Evolutionary conservation across 1,140 invertebrate species (phyloP).

Genomic region (Rhyacophila brunnea): DNA sequence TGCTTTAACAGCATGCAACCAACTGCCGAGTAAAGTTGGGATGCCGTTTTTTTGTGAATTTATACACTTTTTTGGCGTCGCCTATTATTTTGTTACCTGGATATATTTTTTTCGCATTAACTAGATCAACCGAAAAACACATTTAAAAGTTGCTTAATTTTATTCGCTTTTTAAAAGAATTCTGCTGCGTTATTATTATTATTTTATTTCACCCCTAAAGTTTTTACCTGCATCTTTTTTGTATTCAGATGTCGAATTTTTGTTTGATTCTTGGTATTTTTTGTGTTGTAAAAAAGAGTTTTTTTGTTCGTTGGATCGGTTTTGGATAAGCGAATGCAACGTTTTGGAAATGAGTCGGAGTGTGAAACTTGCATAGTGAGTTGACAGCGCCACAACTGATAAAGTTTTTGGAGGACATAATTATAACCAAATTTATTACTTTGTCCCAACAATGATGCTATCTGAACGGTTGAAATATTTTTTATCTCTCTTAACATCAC

Average conservation of each 20-base stretch:
- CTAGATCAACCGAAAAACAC: conserved; percentile 37
- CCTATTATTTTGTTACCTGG: conserved; percentile 35
- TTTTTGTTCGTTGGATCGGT: conserved; percentile 29
- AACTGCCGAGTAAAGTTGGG: conserved; percentile 32
- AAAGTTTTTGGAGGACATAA: conserved; percentile 32
- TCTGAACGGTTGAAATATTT: no score
- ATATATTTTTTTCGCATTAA: conserved; percentile 35
- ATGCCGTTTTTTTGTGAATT: conserved; percentile 28
- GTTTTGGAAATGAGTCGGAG: conserved; percentile 4
- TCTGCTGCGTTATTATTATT: conserved; percentile 28
- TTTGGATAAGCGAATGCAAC: conserved; percentile 22
- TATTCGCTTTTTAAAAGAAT: conserved; percentile 29
- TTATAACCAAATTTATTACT: conserved; percentile 31
- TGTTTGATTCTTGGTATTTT: conserved; percentile 22
- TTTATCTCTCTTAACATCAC: no score
- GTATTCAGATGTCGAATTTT: conserved; percentile 22
- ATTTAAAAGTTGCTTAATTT: conserved; percentile 37
- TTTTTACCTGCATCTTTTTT: conserved; percentile 32
- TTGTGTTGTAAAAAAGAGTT: conserved; percentile 21
- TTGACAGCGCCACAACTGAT: conserved; percentile 24
- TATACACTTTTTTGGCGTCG: conserved; percentile 33
- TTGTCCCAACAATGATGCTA: no score
- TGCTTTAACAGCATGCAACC: conserved; percentile 33
- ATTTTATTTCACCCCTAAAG: conserved; percentile 30
- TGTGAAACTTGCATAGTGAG: conserved; percentile 18